Evolutionary conservation across 2,113 vertebrate genomes (phyloP), one percentile per base, ranked within the genome.

Genomic region (Petrocephalus microphthalmus): DNA sequence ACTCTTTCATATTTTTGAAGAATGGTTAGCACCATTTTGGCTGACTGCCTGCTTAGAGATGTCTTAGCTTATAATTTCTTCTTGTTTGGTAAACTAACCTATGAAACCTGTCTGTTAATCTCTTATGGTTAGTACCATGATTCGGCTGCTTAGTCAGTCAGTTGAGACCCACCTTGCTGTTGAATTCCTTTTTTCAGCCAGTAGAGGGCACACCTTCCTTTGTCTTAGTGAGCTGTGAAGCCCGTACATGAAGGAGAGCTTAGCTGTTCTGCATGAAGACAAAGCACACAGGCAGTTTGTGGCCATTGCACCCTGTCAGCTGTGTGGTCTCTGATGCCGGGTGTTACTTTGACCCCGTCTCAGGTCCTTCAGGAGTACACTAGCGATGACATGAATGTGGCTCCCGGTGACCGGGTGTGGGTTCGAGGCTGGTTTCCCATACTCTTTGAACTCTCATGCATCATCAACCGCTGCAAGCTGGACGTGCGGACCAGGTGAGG

Each of bases 351-450:
- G 33, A 22, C 33, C 7, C 29, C 29, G 13, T 53, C 84, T 5
- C 93, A 99, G 98, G 97, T 97, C 8, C 94, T 99, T 89, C 96
- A 97, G 90, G 98, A 99, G 89, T 99, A 99, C 92, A 99, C 98
- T 1, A 99, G 98, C 0, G 98, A 99, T 86, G 98, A 99, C 93
- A 99, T 99, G 97, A 99, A 98, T 11, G 98, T 99, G 85, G 98
- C 98, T 92, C 96, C 98, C 0, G 97, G 96, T 0, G 98, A 99
- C 90, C 96, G 98, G 82, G 98, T 98, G 10, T 99, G 98, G 98
- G 98, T 99, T 83, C 96, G 98, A 89, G 98, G 98, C 93, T 99
- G 98, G 98, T 99, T 99, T 91, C 98, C 98, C 54, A 98, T 99
- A 91, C 94, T 99, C 37, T 99, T 99, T 91, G 98, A 99, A 90